phyloP scores from a whole-genome alignment of 2,113 vertebrate genomes.

The Indri indri region DNA sequence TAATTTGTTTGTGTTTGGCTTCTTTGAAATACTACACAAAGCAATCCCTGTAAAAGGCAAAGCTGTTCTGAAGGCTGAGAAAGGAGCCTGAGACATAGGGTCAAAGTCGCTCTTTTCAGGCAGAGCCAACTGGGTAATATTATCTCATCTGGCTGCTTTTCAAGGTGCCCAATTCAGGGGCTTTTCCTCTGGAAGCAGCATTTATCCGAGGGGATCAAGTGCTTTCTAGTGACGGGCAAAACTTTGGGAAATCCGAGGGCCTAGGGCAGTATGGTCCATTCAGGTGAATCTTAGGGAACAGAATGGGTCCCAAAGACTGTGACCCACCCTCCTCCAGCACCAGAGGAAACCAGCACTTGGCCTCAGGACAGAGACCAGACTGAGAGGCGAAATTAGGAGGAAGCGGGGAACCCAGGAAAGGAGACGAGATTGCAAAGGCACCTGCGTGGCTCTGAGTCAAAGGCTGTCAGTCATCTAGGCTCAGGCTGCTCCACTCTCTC shows the following conservation, averaged over 20 bases:
- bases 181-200: constrained; percentile 19
- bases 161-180: constrained; percentile 41
- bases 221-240: constrained; percentile 39
- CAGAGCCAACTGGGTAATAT: constrained; percentile 66
- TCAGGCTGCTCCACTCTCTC: background rate
- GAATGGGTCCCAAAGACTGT: background rate
- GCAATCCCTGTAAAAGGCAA: constrained; percentile 64
- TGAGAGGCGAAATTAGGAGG: background rate
- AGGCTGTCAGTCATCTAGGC: constrained; percentile 59
- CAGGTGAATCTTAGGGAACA: background rate
- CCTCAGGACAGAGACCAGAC: constrained; percentile 43
- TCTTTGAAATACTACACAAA: constrained; percentile 75
- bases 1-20: constrained; percentile 70
- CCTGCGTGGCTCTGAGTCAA: constrained; percentile 64
- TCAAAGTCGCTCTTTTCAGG: constrained; percentile 65
- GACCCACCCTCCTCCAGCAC: background rate
- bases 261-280: background rate
- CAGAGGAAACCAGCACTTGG: constrained; percentile 46
- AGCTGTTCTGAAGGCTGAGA: constrained; percentile 54
- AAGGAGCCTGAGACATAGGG: constrained; percentile 33
- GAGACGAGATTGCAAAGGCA: constrained; percentile 31
- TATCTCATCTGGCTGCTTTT: constrained; percentile 64
- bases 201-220: background rate
- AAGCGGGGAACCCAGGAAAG: constrained; percentile 34
- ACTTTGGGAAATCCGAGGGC: background rate